Percentiles rank a stretch among this genome's conserved stretches.
Evolutionary conservation across 2,797 vertebrate species (phyloP).

Genomic region (Dendrocincla fuliginosa): DNA sequence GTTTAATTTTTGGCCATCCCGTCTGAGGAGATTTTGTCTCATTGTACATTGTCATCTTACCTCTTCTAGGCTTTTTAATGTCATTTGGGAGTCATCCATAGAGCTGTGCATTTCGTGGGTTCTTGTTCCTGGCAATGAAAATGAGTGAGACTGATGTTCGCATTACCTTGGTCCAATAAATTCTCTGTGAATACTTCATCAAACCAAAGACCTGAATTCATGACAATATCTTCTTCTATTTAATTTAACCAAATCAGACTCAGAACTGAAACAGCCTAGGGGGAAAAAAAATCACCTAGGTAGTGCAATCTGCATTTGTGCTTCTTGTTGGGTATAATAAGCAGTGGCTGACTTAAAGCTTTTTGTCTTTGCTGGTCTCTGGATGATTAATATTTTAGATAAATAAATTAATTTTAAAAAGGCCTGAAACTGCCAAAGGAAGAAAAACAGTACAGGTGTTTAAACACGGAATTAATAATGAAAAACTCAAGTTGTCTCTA

Average conservation of each 20-base stretch:
- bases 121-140: not conserved
- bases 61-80: not conserved
- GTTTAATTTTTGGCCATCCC: not conserved
- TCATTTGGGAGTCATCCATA: not conserved
- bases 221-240: not conserved
- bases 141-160: not conserved
- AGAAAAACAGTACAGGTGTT: not conserved
- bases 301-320: not conserved
- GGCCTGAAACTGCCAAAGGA: not conserved
- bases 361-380: not conserved
- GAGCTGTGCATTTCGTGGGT: rapidly evolving
- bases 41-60: not conserved
- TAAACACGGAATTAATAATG: not conserved
- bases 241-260: not conserved
- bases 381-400: not conserved
- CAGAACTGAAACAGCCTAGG: not conserved
- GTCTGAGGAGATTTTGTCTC: not conserved
- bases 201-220: not conserved
- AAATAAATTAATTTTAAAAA: not conserved
- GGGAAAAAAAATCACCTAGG: not conserved
- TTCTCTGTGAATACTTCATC: not conserved
- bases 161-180: not conserved
- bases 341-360: not conserved
- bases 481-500: not conserved
- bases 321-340: not conserved